Evolutionary conservation across 2,888 invertebrate genomes (phyloP).

Genomic region (Polyommatus icarus): DNA sequence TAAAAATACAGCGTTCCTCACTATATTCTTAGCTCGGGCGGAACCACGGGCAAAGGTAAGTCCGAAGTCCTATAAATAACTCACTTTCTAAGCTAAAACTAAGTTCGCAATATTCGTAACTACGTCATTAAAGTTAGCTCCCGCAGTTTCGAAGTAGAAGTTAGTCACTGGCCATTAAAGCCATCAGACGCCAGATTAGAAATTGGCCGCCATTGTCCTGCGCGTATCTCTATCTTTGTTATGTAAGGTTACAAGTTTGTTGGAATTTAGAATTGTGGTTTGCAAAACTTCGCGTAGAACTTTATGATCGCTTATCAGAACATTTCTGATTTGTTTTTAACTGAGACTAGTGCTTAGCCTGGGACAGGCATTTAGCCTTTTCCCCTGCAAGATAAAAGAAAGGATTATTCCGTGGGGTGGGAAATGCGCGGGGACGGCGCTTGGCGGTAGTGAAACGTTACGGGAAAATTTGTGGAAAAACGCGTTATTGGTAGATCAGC

Average conservation of each 20-base stretch:
- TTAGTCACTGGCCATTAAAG: constrained; percentile 1
- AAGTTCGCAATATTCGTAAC: not conserved
- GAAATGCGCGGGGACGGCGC: too few relatives aligned
- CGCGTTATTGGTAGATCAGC: too few relatives aligned
- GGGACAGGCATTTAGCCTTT: too few relatives aligned
- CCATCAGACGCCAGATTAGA: constrained; percentile 16
- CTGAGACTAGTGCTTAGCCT: too few relatives aligned
- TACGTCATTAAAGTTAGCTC: not conserved
- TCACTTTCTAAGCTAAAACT: constrained; percentile 8
- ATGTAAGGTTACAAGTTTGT: not conserved
- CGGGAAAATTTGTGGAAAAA: too few relatives aligned
- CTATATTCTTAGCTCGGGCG: not conserved
- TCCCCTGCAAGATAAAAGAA: too few relatives aligned
- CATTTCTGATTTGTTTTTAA: too few relatives aligned
- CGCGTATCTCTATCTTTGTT: not conserved
- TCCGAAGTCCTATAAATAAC: not conserved
- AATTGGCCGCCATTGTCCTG: constrained; percentile 3
- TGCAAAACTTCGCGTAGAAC: not conserved
- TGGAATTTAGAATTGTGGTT: not conserved
- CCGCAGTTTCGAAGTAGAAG: constrained; percentile 16
- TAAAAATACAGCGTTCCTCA: not conserved
- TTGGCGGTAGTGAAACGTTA: too few relatives aligned
- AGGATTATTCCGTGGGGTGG: too few relatives aligned
- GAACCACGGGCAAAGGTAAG: not conserved
- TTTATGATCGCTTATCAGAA: too few relatives aligned